Base-by-base conservation (phyloP, 1,140 invertebrate genomes). In the Dermatophagoides farinae region DNA sequence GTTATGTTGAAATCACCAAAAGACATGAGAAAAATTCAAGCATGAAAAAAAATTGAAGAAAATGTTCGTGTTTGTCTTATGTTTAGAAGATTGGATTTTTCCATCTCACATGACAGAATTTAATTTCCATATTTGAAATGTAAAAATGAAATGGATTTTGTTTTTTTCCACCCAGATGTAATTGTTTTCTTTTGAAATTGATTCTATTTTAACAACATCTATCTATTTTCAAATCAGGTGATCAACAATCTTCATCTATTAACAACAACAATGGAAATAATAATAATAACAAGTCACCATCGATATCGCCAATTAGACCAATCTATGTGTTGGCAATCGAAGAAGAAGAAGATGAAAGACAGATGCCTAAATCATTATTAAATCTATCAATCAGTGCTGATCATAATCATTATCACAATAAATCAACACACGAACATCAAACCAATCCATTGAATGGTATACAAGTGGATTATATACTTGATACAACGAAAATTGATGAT, bases 321-420 rank as follows among this genome's bases (percentile, higher is more conserved):
- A 16, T 58, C 4, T 58, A 58, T 37, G 57, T 58, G 5, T 18
- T 58, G 43, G 43, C 57, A n/a, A 46, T 58, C 44, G 57, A 44
- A 18, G 57, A 58, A 16, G 57, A 58, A 46, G 53, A 55, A 23
- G 39, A 58, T 16, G 57, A 58, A 37, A 4, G 39, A 46, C 1
- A 12, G 1, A 22, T 58, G 22, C 57, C 57, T 1, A 58, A 58
- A 58, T 31, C 44, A 18, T 49, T 58, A 38, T 23, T 58, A 22
- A 41, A 58, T 12, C 9, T 58, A 39, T 25, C 39, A 12, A 46
- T 46, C 5, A 58, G 57, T 58, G 5, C 57, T 4, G 10, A 18
- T 22, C 18, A 55, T 31, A 46, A 46, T 49, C 22, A 46, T 14
- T 14, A 49, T 14, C 22, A 31, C 6, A 5, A 46, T 18, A 11